These are phyloP conservation scores for Ostrea edulis DNA, from an alignment of 1,140 invertebrate genomes.

Conservation along the genomic window DNA sequence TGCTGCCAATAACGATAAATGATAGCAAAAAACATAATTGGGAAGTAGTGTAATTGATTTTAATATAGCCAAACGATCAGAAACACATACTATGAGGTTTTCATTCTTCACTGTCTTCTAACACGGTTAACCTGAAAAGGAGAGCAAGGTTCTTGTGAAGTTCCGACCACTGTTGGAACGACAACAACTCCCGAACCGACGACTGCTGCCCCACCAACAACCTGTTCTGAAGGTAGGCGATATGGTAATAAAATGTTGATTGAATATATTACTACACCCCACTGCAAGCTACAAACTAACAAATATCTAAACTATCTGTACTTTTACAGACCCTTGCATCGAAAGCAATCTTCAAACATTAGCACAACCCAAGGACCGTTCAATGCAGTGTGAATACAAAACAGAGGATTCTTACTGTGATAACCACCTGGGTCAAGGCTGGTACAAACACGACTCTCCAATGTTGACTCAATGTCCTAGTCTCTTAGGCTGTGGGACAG, in stretches of 20 bases:
- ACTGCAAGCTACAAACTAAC: neutral
- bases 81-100: no score
- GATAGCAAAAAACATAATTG: no score
- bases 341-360: neutral
- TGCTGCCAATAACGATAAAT: no score
- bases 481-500: neutral
- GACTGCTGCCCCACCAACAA: neutral
- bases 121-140: neutral
- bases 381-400: neutral
- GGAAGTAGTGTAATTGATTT: no score
- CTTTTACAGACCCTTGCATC: neutral
- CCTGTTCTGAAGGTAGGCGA: neutral
- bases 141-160: neutral
- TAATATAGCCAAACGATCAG: no score
- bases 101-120: no score
- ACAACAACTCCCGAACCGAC: neutral
- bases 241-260: neutral
- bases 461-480: neutral
- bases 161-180: neutral
- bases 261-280: neutral
- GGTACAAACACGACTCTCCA: neutral
- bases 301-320: neutral
- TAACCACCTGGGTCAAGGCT: neutral
- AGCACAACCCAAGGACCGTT: neutral
- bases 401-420: neutral